A percentile compares a stretch with the other conserved stretches of the same genome.
Conservation (phyloP, 2,888 invertebrate genomes). For the Adelognathus sp. region DNA sequence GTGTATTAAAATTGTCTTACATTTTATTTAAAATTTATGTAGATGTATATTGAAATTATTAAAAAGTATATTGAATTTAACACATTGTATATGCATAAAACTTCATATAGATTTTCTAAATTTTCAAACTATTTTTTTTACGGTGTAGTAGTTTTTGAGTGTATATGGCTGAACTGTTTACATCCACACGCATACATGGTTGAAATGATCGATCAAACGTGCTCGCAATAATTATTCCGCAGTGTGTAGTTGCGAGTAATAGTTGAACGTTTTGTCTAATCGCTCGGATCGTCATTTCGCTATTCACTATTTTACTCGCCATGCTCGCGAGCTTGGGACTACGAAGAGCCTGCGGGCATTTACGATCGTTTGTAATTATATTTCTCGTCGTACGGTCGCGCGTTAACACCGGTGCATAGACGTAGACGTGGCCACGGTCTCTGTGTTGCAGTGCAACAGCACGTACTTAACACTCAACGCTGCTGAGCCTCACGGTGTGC, state of each 20-base stretch:
- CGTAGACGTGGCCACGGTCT: conserved; percentile 36
- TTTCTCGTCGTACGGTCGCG: conserved; percentile 33
- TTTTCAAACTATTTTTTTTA: too few relatives aligned
- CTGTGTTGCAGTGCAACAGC: background rate
- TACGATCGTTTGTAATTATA: conserved; percentile 53
- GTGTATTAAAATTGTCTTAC: too few relatives aligned
- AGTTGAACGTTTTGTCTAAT: conserved; percentile 32
- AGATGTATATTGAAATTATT: too few relatives aligned
- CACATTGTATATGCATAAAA: too few relatives aligned
- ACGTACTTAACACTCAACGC: conserved; percentile 54
- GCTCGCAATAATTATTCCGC: conserved; percentile 43
- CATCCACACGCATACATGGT: background rate
- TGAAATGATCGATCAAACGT: conserved; percentile 35
- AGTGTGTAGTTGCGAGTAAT: background rate
- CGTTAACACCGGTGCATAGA: conserved; percentile 65
- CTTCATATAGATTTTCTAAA: too few relatives aligned
- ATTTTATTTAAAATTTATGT: too few relatives aligned
- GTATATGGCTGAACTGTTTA: background rate
- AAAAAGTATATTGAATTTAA: too few relatives aligned
- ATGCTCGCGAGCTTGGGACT: conserved; percentile 26
- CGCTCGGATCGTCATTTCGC: conserved; percentile 29
- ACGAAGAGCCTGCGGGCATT: conserved; percentile 28
- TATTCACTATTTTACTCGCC: conserved; percentile 22
- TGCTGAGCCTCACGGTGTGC: conserved; percentile 22
- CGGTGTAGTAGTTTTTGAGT: too few relatives aligned